phyloP scores from a whole-genome alignment of 2,888 invertebrate genomes.

The Celastrina argiolus region DNA sequence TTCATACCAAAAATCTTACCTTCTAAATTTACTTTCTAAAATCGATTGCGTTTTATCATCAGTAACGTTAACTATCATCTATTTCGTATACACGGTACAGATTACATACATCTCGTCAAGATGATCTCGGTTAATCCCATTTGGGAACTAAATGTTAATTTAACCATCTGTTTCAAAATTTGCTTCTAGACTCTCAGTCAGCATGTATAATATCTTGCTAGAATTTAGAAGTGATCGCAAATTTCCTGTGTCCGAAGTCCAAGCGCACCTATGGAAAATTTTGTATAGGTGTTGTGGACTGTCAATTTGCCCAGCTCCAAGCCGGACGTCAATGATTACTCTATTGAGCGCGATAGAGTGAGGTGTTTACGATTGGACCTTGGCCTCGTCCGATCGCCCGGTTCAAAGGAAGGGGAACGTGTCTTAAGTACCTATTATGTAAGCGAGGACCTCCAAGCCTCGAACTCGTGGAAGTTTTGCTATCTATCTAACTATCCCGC shows the following conservation, averaged over 20 bases:
- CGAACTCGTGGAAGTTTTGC: not conserved
- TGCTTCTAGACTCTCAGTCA: no score
- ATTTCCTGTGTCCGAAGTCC: not conserved
- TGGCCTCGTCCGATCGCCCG: slow-evolving; percentile 37
- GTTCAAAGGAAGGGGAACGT: slow-evolving; percentile 21
- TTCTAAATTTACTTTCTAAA: no score
- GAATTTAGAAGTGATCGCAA: not conserved
- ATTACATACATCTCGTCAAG: no score
- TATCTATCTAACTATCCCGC: no score
- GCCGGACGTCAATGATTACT: slow-evolving; percentile 41
- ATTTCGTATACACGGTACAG: no score
- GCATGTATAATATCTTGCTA: no score
- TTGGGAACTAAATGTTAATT: no score
- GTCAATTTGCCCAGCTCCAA: slow-evolving; percentile 33
- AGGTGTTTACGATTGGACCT: slow-evolving; percentile 39
- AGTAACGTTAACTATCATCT: no score
- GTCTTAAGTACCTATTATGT: slow-evolving; percentile 1
- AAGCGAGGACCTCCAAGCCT: not conserved
- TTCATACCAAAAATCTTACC: no score
- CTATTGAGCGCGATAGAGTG: slow-evolving; percentile 36
- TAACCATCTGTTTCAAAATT: not conserved
- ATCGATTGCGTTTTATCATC: no score
- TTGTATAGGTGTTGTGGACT: slow-evolving; percentile 30
- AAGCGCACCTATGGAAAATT: slow-evolving; percentile 14
- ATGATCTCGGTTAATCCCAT: no score